Base-by-base conservation (phyloP, 2,113 vertebrate species). In the Okapia johnstoni region DNA sequence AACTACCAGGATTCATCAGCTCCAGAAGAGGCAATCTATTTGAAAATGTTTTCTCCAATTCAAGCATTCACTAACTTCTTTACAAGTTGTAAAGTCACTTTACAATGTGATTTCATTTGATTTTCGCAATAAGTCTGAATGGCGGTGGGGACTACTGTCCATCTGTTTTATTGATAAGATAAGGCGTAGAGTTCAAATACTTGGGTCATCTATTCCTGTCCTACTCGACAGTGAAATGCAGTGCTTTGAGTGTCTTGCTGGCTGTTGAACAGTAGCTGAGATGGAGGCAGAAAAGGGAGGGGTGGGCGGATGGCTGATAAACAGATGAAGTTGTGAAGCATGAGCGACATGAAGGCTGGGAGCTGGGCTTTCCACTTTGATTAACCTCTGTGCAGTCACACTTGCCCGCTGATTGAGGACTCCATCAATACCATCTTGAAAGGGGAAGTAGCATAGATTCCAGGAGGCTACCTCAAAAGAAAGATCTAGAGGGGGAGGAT, bases 391-490 rank as follows among this genome's bases (percentile, higher is more conserved):
- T 61, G 87, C 25, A 52, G 23, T 55, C 36, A 7, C 30, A 36
- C 48, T 60, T 12, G 15, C 52, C 14, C 58, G 26, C 17, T 23
- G 17, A 25, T 0, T 5, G 60, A 79, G 26, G 55, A 73, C 88
- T 94, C 73, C 88, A 92, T 83, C 95, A 95, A 95, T 92, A 61
- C 30, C 93, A 33, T n/a, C 85, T 93, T 61, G 57, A 90, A 96
- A 91, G 93, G 40, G 54, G 28, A 93, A 93, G 92, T 57, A 40
- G 58, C 55, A 33, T 46, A 80, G 93, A 77, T 81, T 94, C 50
- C 4, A 2, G 90, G 96, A 94, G 54, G 46, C 50, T 80, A 57
- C 81, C 89, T 97, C 90, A 95, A 46, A 88, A 97, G 66, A 97
- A 97, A 98, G 94, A 95, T 91, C 46, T 83, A 19, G 58, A 81